Evolutionary conservation across 2,888 invertebrate species (phyloP).

Genomic region (Lochmaea crataegi): DNA sequence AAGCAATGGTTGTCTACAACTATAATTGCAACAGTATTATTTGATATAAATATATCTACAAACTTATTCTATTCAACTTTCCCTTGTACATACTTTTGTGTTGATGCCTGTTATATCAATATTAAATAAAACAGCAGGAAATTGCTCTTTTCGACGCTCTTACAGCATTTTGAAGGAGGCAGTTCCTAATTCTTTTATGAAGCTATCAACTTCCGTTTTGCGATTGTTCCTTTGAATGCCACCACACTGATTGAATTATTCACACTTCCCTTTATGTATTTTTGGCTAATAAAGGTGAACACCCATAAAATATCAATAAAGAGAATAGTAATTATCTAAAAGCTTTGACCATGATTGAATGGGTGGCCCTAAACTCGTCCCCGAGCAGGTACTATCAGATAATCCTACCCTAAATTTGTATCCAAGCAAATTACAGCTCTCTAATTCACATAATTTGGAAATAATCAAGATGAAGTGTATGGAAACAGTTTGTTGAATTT

Average conservation of each 20-base stretch:
- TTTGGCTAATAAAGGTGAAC: neutral
- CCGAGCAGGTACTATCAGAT: no score
- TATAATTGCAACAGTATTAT: neutral
- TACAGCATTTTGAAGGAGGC: slow-evolving; percentile 18
- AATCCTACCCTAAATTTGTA: no score
- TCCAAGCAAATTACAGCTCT: no score
- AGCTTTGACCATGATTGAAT: no score
- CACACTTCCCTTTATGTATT: neutral
- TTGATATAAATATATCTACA: neutral
- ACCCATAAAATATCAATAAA: neutral
- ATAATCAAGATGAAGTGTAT: no score
- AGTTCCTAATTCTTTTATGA: slow-evolving; percentile 18
- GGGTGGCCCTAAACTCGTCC: no score
- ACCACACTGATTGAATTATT: neutral
- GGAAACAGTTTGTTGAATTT: no score
- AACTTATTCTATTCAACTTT: neutral
- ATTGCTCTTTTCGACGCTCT: slow-evolving; percentile 24
- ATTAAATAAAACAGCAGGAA: slow-evolving; percentile 21
- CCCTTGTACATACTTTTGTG: neutral
- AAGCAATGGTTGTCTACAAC: no score
- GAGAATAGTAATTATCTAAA: no score
- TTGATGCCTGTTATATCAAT: neutral
- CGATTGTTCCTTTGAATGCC: slow-evolving; percentile 9
- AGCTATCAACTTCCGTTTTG: slow-evolving; percentile 22
- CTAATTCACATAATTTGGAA: no score